Conservation (phyloP, 1,140 invertebrate species). For the Monomorium pharaonis region DNA sequence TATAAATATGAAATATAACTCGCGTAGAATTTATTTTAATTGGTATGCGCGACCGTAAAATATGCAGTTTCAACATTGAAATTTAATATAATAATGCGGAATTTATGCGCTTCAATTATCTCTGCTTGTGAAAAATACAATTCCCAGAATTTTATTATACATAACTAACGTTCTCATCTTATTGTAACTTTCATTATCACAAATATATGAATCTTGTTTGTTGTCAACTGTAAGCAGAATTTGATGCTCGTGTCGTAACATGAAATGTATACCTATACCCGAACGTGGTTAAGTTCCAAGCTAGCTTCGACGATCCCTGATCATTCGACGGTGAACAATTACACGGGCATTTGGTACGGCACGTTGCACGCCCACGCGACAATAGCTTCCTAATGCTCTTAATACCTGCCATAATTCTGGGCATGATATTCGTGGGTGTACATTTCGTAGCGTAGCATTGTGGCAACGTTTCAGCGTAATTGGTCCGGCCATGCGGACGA, state of each 20-base stretch:
- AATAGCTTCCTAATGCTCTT: conserved; percentile 73
- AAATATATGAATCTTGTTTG: background rate
- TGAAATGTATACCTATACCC: background rate
- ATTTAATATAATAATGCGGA: background rate
- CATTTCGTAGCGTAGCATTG: conserved; percentile 41
- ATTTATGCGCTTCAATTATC: conserved; percentile 11
- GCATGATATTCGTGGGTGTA: conserved; percentile 39
- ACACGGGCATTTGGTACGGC: conserved; percentile 63
- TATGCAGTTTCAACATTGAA: background rate
- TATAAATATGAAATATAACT: background rate
- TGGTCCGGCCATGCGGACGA: conserved; percentile 47
- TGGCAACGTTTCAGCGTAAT: conserved; percentile 70
- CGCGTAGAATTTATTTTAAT: conserved; percentile 8
- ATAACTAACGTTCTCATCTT: background rate
- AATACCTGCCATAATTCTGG: conserved; percentile 70
- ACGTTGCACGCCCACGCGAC: conserved; percentile 51
- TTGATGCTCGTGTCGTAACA: background rate
- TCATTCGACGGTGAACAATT: conserved; percentile 51
- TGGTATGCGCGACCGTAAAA: background rate
- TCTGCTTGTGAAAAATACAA: background rate
- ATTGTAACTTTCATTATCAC: background rate
- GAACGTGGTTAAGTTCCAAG: conserved; percentile 27
- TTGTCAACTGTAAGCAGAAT: background rate
- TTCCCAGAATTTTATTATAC: background rate
- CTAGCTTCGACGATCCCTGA: conserved; percentile 13